phyloP scores from a whole-genome alignment of 2,113 vertebrate species.

The Lycocorax pyrrhopterus region DNA sequence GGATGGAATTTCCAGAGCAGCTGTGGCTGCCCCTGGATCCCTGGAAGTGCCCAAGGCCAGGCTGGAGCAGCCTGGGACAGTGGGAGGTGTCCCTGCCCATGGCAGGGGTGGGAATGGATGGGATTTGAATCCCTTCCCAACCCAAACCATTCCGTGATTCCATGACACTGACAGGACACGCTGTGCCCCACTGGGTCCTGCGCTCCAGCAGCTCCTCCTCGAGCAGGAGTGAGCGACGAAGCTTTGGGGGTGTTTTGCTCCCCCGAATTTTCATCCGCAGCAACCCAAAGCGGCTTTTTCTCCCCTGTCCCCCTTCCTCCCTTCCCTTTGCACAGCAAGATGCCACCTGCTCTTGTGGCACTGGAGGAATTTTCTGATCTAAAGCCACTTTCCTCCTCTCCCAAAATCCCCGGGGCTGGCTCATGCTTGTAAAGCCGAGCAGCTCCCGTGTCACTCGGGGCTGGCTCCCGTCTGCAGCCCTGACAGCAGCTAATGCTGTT shows the following conservation, averaged over 20 bases:
- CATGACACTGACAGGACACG: fast-evolving
- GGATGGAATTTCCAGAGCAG: not conserved
- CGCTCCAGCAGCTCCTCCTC: not conserved
- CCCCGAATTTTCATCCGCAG: not conserved
- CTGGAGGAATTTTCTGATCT: not conserved
- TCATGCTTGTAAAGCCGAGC: not conserved
- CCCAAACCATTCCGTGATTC: not conserved
- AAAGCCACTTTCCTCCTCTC: not conserved
- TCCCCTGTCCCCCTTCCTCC: not conserved
- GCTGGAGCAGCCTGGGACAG: fast-evolving
- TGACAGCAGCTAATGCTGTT: constrained; percentile 45
- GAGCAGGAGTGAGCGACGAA: fast-evolving
- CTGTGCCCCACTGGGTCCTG: fast-evolving
- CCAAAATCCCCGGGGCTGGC: not conserved
- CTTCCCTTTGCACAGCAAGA: not conserved
- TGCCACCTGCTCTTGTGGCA: fast-evolving
- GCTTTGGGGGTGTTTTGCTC: fast-evolving
- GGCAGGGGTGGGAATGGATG: not conserved
- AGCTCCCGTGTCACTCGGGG: not conserved
- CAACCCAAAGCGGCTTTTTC: not conserved
- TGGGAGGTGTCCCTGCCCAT: not conserved
- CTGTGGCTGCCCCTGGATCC: not conserved
- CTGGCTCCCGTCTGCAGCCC: constrained; percentile 28
- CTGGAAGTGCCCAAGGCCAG: fast-evolving
- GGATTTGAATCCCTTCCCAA: not conserved